Conservation (phyloP, 1,140 invertebrate species). For the Drosophila kurseongensis region DNA sequence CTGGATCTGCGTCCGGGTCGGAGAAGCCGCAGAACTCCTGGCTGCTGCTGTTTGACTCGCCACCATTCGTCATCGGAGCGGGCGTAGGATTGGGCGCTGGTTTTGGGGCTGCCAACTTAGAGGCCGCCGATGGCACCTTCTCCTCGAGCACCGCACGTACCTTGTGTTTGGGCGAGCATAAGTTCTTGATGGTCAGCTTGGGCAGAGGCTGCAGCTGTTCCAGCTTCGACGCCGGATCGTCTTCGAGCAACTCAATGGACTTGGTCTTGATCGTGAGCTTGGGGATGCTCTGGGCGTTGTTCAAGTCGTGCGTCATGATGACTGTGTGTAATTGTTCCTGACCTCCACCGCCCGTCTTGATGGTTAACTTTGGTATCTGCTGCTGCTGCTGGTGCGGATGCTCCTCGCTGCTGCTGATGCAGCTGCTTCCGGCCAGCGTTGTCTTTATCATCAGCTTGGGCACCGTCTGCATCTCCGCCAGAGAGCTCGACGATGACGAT, state of each 20-base stretch:
- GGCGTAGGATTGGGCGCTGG: slow-evolving; percentile 7
- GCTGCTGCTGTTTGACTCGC: slow-evolving; percentile 61
- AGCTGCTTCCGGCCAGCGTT: slow-evolving; percentile 62
- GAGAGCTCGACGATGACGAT: slow-evolving; percentile 54
- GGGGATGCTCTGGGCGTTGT: slow-evolving; percentile 73
- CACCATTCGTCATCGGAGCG: slow-evolving; percentile 53
- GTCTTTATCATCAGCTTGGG: slow-evolving; percentile 83
- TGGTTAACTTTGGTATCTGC: slow-evolving; percentile 79
- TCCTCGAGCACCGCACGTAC: slow-evolving; percentile 76
- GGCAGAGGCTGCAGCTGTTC: slow-evolving; percentile 58
- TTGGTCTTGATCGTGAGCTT: slow-evolving; percentile 77
- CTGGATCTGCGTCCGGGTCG: slow-evolving; percentile 36
- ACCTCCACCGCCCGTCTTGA: slow-evolving; percentile 55
- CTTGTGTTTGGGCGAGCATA: slow-evolving; percentile 76
- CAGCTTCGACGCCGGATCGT: slow-evolving; percentile 15
- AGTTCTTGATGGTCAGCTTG: slow-evolving; percentile 81
- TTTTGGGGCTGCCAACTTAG: slow-evolving; percentile 37
- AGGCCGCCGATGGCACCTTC: slow-evolving; percentile 42
- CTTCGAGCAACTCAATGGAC: slow-evolving; percentile 39
- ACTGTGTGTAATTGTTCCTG: slow-evolving; percentile 68
- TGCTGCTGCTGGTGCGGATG: slow-evolving; percentile 31
- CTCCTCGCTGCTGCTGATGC: slow-evolving; percentile 43
- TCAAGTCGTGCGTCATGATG: slow-evolving; percentile 74
- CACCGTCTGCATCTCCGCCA: slow-evolving; percentile 53
- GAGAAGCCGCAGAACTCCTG: slow-evolving; percentile 71